Percentiles rank a stretch among this genome's conserved stretches.
Conservation (phyloP, 2,888 invertebrate species). For the Bellardia bayeri region DNA sequence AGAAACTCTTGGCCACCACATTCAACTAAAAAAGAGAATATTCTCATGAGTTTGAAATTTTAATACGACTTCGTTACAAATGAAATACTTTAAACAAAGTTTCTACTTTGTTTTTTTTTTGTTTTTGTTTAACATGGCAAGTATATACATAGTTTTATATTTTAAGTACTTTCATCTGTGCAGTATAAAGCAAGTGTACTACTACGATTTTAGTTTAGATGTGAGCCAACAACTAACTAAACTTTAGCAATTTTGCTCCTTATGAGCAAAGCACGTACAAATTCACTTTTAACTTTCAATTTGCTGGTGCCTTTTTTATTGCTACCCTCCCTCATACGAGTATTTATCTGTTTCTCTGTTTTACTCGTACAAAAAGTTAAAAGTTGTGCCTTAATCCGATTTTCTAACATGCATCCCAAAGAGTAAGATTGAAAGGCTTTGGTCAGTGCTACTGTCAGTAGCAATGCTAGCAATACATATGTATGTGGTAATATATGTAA, state of each 20-base stretch:
- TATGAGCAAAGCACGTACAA: slow-evolving; percentile 68
- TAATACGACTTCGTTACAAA: slow-evolving; percentile 74
- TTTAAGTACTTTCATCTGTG: slow-evolving; percentile 46
- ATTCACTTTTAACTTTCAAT: slow-evolving; percentile 74
- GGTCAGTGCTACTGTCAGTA: slow-evolving; percentile 58
- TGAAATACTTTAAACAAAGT: slow-evolving; percentile 71
- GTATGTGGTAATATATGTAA: slow-evolving; percentile 50
- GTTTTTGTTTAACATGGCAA: slow-evolving; percentile 8
- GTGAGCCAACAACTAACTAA: slow-evolving; percentile 31
- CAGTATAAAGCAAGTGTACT: slow-evolving; percentile 36
- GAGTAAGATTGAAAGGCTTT: slow-evolving; percentile 65
- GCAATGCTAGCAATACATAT: not conserved
- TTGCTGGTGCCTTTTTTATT: slow-evolving; percentile 43
- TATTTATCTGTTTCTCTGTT: slow-evolving; percentile 45
- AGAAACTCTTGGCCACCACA: slow-evolving; percentile 43
- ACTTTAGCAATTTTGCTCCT: slow-evolving; percentile 66
- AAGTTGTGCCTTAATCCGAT: slow-evolving; percentile 73
- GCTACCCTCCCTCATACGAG: not conserved
- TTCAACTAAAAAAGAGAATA: slow-evolving; percentile 47
- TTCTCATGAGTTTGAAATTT: slow-evolving; percentile 59
- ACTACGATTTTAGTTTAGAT: slow-evolving; percentile 24
- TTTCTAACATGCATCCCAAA: slow-evolving; percentile 67
- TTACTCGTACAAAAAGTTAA: slow-evolving; percentile 58
- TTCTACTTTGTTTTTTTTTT: slow-evolving; percentile 54
- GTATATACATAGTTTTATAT: slow-evolving; percentile 12